These are phyloP conservation scores for Mobula hypostoma DNA, from an alignment of 2,113 vertebrate genomes.

Conservation along the genomic window DNA sequence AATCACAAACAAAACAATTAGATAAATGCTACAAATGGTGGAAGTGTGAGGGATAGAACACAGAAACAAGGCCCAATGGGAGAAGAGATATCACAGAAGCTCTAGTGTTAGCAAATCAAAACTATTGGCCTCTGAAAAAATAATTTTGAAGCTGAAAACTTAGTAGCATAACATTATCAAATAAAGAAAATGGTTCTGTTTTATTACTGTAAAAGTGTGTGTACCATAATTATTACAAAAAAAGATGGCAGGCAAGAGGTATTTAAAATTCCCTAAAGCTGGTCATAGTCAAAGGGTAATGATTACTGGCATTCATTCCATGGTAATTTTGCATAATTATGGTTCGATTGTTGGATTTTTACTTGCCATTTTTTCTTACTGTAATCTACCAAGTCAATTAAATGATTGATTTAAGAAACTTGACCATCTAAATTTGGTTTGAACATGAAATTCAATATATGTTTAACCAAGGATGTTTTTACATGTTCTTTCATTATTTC, in stretches of 20 bases:
- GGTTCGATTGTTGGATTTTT: not conserved
- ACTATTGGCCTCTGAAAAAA: not conserved
- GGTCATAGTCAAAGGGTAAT: not conserved
- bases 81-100: not conserved
- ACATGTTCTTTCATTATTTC: not conserved
- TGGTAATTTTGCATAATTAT: not conserved
- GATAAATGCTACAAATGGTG: not conserved
- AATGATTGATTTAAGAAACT: not conserved
- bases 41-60: not conserved
- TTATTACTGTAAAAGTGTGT: not conserved
- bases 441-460: not conserved
- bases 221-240: not conserved
- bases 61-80: not conserved
- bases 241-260: not conserved
- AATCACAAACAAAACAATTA: not conserved
- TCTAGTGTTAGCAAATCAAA: not conserved
- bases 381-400: not conserved
- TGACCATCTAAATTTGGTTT: not conserved
- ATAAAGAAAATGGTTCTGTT: not conserved
- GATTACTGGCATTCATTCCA: not conserved
- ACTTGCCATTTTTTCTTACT: not conserved
- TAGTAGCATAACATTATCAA: not conserved
- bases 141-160: not conserved
- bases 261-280: not conserved
- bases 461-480: not conserved